Evolutionary conservation across 2,113 vertebrate species (phyloP).

Genomic region (Dromaius novaehollandiae): DNA sequence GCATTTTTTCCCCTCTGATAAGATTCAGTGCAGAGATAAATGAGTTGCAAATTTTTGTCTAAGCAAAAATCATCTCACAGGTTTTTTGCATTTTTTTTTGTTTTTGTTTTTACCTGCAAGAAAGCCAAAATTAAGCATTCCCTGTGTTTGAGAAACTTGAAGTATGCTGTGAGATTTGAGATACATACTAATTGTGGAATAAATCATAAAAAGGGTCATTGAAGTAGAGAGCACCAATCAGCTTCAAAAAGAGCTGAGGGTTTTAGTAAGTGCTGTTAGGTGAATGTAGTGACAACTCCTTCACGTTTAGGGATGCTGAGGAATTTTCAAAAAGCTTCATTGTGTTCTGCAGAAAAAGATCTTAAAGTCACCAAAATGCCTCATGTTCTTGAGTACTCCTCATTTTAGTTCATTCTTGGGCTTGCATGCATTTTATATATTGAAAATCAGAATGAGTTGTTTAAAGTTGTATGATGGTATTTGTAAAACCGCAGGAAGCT

Average conservation of each 20-base stretch:
- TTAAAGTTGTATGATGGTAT: neutral
- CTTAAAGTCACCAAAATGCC: neutral
- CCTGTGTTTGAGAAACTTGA: conserved; percentile 4
- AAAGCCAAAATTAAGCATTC: neutral
- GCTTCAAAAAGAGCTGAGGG: neutral
- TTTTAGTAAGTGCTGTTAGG: neutral
- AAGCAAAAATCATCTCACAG: neutral
- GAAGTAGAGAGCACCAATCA: neutral
- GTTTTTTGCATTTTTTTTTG: neutral
- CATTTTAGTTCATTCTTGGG: neutral
- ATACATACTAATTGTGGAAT: conserved; percentile 26
- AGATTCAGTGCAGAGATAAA: neutral
- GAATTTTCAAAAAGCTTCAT: neutral
- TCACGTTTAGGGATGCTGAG: neutral
- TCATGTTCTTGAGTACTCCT: neutral
- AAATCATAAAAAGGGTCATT: neutral
- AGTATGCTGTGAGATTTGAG: neutral
- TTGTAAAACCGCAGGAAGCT: neutral
- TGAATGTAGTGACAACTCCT: neutral
- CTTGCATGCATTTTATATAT: neutral
- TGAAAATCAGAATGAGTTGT: neutral
- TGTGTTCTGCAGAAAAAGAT: neutral
- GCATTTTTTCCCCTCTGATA: conserved; percentile 3
- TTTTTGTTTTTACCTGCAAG: neutral
- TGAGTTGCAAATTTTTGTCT: neutral